phyloP scores from a whole-genome alignment of 1,140 invertebrate genomes.

The Rhopalosiphum maidis region DNA sequence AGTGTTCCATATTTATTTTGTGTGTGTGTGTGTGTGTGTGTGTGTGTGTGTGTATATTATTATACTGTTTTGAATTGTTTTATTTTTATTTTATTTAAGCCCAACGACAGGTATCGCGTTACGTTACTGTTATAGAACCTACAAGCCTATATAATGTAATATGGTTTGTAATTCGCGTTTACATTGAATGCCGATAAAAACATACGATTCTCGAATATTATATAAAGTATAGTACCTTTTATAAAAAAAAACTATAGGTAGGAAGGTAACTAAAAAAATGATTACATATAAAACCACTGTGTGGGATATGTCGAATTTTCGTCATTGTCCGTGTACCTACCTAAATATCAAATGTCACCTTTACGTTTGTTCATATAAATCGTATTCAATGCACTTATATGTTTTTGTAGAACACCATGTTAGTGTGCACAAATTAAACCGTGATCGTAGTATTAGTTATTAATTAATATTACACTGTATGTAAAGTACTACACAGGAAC shows the following conservation, averaged over 20 bases:
- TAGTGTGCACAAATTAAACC: not conserved
- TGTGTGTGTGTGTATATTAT: not conserved
- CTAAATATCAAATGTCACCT: not conserved
- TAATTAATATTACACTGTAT: not conserved
- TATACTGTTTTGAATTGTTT: not conserved
- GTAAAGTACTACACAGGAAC: not conserved
- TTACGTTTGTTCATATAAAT: not conserved
- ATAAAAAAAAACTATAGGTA: not conserved
- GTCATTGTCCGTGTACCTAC: not conserved
- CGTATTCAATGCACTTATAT: not conserved
- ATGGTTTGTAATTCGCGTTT: not conserved
- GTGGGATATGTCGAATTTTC: not conserved
- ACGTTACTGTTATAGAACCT: not conserved
- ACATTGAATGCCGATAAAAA: slow-evolving; percentile 5
- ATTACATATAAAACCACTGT: not conserved
- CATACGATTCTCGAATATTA: not conserved
- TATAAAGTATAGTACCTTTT: not conserved
- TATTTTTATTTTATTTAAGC: not conserved
- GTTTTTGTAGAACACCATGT: not conserved
- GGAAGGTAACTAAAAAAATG: not conserved
- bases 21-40: not conserved
- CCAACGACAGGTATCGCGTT: not conserved
- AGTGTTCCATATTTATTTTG: not conserved
- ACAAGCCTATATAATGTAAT: not conserved
- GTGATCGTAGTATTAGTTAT: not conserved